These are phyloP conservation scores for Neostethus bicornis DNA, from an alignment of 2,797 vertebrate species.

Conservation along the genomic window DNA sequence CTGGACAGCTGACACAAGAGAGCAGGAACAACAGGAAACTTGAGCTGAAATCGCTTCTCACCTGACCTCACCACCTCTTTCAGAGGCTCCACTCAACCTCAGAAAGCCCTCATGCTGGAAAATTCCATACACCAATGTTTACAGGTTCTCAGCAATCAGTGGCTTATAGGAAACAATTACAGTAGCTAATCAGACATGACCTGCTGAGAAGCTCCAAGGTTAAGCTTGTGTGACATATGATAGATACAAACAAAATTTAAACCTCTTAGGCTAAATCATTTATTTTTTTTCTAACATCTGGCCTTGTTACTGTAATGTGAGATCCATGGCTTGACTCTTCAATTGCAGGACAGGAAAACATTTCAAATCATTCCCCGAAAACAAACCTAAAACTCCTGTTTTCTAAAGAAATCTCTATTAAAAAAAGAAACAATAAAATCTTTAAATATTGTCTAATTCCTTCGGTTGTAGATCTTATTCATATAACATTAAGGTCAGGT, in stretches of 20 bases:
- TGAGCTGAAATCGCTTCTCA: slow-evolving; percentile 31
- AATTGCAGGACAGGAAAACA: too few species aligned
- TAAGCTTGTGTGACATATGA: slow-evolving; percentile 19
- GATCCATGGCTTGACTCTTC: background rate
- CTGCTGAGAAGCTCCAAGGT: slow-evolving; percentile 4
- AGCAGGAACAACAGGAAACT: slow-evolving; percentile 49
- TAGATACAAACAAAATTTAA: slow-evolving; percentile 19
- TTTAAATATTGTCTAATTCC: too few species aligned
- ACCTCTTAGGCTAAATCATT: background rate
- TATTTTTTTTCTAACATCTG: background rate
- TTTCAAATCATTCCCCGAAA: too few species aligned
- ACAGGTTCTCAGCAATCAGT: slow-evolving; percentile 34
- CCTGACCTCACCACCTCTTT: slow-evolving; percentile 38
- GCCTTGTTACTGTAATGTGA: slow-evolving; percentile 22
- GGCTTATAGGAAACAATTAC: slow-evolving; percentile 27
- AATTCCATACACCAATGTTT: slow-evolving; percentile 30
- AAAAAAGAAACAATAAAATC: too few species aligned
- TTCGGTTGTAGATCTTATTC: too few species aligned
- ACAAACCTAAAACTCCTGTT: too few species aligned
- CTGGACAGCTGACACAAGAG: slow-evolving; percentile 44
- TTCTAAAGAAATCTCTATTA: too few species aligned
- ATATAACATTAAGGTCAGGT: too few species aligned
- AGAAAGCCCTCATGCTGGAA: slow-evolving; percentile 29
- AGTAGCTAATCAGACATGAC: slow-evolving; percentile 15
- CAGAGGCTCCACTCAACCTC: slow-evolving; percentile 36